Percentiles rank a stretch among this genome's conserved stretches.
Conservation (phyloP, 2,113 vertebrate genomes). For the Physeter macrocephalus region DNA sequence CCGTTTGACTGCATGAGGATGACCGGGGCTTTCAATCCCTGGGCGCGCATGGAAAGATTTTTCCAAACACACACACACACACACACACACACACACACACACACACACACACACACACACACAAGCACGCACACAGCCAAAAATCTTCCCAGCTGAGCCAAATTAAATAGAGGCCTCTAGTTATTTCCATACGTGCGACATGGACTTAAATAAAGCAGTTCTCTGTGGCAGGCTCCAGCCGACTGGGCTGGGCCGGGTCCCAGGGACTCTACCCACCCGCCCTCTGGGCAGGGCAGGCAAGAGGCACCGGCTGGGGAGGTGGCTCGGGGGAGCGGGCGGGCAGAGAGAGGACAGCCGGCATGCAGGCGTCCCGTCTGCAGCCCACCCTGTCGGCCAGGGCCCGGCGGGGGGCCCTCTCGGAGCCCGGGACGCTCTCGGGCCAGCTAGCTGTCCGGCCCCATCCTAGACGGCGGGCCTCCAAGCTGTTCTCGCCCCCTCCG, state of each 20-base stretch:
- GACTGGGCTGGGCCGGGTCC: constrained; percentile 42
- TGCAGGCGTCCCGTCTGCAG: not conserved
- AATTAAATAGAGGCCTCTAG: constrained; percentile 71
- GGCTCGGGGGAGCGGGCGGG: not conserved
- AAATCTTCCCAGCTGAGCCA: constrained; percentile 59
- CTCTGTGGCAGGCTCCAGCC: constrained; percentile 63
- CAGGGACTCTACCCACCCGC: not conserved
- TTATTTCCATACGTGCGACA: constrained; percentile 57
- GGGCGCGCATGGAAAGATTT: constrained; percentile 42
- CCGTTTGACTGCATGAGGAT: constrained; percentile 4
- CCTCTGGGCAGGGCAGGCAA: not conserved
- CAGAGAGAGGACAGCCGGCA: not conserved
- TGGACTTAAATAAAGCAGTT: constrained; percentile 57
- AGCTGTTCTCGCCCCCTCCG: not conserved
- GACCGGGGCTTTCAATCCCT: constrained; percentile 16
- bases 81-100: not conserved
- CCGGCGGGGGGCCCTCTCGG: not conserved
- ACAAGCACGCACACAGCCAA: constrained; percentile 8
- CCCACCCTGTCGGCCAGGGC: not conserved
- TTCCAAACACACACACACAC: not conserved
- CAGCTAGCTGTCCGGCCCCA: not conserved
- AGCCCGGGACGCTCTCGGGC: not conserved
- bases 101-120: not conserved
- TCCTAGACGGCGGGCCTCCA: not conserved
- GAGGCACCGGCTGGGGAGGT: constrained; percentile 27